Percentiles rank a stretch among this genome's conserved stretches.
These are phyloP conservation scores for Typhlichthys subterraneus DNA, from an alignment of 2,797 vertebrate genomes.

Conservation along the genomic window DNA sequence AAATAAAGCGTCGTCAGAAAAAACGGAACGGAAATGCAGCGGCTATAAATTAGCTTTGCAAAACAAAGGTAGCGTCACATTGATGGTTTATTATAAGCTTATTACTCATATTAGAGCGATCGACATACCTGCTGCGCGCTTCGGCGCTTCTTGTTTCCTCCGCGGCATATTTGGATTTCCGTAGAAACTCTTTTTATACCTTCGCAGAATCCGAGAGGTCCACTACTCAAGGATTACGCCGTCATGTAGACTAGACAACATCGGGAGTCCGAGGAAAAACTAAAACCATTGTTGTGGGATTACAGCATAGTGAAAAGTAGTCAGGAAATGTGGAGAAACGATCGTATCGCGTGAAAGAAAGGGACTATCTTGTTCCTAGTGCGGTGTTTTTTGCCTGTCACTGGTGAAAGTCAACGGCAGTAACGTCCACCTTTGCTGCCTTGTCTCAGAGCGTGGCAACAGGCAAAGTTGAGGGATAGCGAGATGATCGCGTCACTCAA, in stretches of 20 bases:
- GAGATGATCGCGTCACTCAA: constrained; percentile 93
- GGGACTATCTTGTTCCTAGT: constrained; percentile 35
- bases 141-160: constrained; percentile 98
- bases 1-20: constrained; percentile 38
- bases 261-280: constrained; percentile 77
- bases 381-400: constrained; percentile 55
- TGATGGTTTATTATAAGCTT: constrained; percentile 20
- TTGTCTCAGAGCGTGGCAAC: constrained; percentile 82
- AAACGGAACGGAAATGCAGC: constrained; percentile 67
- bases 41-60: constrained; percentile 55
- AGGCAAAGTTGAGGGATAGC: constrained; percentile 91
- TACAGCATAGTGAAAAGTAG: constrained; percentile 43
- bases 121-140: constrained; percentile 93
- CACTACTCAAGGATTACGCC: constrained; percentile 80
- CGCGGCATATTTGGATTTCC: constrained; percentile 87
- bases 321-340: constrained; percentile 27
- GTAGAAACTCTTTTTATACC: constrained; percentile 73
- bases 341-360: constrained; percentile 52
- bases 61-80: constrained; percentile 52
- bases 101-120: constrained; percentile 34
- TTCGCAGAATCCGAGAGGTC: constrained; percentile 83
- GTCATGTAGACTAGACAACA: constrained; percentile 76
- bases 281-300: constrained; percentile 66
- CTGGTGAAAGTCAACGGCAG: constrained; percentile 71
- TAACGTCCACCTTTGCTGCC: constrained; percentile 72